Evolutionary conservation across 2,888 invertebrate species (phyloP).

Genomic region (Drosophila macrospina): DNA sequence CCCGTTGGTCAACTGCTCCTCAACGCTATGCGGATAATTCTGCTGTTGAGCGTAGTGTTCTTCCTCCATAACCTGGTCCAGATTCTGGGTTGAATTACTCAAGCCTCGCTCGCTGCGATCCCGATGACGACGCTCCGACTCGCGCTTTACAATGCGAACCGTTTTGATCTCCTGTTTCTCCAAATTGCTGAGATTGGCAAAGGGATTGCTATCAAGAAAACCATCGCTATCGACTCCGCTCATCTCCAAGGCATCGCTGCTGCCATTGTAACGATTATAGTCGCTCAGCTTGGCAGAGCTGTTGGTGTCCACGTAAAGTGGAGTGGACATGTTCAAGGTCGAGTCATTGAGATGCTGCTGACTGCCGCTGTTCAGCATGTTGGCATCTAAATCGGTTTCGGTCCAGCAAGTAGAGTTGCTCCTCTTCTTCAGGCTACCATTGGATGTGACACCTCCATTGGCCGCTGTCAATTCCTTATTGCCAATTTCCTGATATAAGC

Average conservation of each 20-base stretch:
- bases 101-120: conserved; percentile 90
- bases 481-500: conserved; percentile 88
- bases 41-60: conserved; percentile 77
- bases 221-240: conserved; percentile 85
- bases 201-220: conserved; percentile 83
- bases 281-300: conserved; percentile 79
- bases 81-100: conserved; percentile 84
- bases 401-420: conserved; percentile 91
- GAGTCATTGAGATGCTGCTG: conserved; percentile 88
- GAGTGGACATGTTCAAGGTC: conserved; percentile 85
- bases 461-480: conserved; percentile 82
- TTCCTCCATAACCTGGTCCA: conserved; percentile 85
- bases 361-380: conserved; percentile 88
- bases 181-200: conserved; percentile 88
- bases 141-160: conserved; percentile 96
- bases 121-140: conserved; percentile 93
- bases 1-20: conserved; percentile 78
- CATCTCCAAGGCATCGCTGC: conserved; percentile 83
- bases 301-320: conserved; percentile 90
- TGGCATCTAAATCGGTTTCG: conserved; percentile 95
- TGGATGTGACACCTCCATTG: conserved; percentile 57
- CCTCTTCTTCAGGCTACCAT: conserved; percentile 86
- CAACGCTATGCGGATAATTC: conserved; percentile 65
- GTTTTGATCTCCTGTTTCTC: conserved; percentile 97
- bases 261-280: conserved; percentile 83